phyloP scores from a whole-genome alignment of 2,113 vertebrate species.

The Vulpes ferrilata region DNA sequence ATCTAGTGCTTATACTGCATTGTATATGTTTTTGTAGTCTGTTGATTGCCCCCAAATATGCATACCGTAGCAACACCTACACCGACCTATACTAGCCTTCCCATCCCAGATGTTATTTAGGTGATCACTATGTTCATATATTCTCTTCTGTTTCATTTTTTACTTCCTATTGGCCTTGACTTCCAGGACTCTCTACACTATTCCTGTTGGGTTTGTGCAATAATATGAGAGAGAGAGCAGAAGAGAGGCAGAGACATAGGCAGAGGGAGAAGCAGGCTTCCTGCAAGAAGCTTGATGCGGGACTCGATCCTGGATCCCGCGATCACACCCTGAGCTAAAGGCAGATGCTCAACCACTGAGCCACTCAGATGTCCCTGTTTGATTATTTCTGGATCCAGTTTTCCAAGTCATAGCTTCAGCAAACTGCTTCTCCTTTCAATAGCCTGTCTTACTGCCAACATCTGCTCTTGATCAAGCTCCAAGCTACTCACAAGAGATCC shows the following conservation, averaged over 20 bases:
- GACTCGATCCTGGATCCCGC: no score
- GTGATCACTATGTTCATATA: background rate
- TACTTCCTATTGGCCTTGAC: background rate
- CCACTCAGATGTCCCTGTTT: background rate
- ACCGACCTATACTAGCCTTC: background rate
- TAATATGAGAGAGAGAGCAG: background rate
- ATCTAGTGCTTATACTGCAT: background rate
- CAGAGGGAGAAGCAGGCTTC: no score
- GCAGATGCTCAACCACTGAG: no score
- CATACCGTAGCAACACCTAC: background rate
- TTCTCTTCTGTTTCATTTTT: background rate
- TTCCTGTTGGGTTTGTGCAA: constrained; percentile 39
- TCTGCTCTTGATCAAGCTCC: background rate
- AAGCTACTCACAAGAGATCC: background rate
- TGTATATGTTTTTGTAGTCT: background rate
- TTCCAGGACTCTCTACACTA: background rate
- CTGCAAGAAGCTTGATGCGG: no score
- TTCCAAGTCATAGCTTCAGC: constrained; percentile 13
- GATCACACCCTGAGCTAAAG: no score
- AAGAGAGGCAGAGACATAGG: no score
- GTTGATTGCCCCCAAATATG: background rate
- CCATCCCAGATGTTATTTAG: background rate
- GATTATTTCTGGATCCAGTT: constrained; percentile 57
- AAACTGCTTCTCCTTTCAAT: background rate
- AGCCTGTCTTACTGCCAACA: background rate